Evolutionary conservation across 2,888 invertebrate species (phyloP).

Genomic region (Drosophila rubida): DNA sequence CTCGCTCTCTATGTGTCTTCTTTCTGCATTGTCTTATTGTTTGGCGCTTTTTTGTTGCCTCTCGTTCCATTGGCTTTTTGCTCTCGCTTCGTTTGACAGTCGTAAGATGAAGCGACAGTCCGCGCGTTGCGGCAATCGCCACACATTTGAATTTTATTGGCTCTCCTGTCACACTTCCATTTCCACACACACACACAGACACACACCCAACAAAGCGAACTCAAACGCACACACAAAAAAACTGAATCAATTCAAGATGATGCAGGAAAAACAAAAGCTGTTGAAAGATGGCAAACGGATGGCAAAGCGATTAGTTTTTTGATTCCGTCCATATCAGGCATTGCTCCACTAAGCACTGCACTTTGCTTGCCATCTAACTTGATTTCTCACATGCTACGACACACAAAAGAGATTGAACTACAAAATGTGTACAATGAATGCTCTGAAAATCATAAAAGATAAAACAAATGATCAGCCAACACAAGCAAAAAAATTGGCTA

Average conservation of each 20-base stretch:
- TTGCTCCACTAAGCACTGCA: not conserved
- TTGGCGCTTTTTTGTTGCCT: conserved; percentile 51
- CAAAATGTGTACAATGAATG: too few relatives aligned
- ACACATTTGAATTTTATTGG: conserved; percentile 84
- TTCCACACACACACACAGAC: conserved; percentile 30
- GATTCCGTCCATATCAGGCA: not conserved
- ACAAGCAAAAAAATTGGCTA: too few relatives aligned
- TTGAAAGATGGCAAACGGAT: conserved; percentile 13
- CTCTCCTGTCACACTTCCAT: conserved; percentile 77
- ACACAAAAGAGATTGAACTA: too few relatives aligned
- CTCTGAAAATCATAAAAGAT: too few relatives aligned
- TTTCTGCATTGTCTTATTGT: conserved; percentile 62
- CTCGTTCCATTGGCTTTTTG: conserved; percentile 49
- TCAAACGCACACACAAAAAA: conserved; percentile 13
- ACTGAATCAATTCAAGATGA: conserved; percentile 9
- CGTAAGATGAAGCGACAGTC: conserved; percentile 68
- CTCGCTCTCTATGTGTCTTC: not conserved
- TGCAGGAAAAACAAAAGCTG: conserved; percentile 26
- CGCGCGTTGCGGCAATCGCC: conserved; percentile 77
- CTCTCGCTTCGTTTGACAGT: conserved; percentile 61
- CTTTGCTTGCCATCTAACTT: not conserved
- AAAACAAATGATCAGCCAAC: too few relatives aligned
- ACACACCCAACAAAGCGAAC: conserved; percentile 13
- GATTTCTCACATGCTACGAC: not conserved
- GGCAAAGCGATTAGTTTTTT: conserved; percentile 12